These are phyloP conservation scores for Seira musarum DNA, from an alignment of 2,888 invertebrate genomes.

Conservation along the genomic window DNA sequence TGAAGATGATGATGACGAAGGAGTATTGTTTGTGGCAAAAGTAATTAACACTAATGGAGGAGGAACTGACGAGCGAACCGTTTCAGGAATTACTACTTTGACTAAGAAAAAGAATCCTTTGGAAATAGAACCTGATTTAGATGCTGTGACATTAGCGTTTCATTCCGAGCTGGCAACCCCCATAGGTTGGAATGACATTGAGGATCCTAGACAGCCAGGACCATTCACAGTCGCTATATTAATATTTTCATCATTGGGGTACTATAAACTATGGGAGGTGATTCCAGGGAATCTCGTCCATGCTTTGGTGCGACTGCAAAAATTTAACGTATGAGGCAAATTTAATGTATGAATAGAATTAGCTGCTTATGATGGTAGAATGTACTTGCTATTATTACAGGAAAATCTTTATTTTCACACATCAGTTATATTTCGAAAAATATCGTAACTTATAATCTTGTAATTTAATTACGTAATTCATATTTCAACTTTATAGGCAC, in stretches of 20 bases:
- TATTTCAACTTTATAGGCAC: constrained; percentile 48
- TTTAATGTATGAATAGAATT: not conserved
- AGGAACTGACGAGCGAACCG: not conserved
- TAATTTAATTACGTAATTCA: not conserved
- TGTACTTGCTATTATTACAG: too few species aligned
- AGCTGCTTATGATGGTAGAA: too few species aligned
- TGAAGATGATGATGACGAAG: not conserved
- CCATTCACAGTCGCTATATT: constrained; percentile 65
- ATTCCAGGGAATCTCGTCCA: constrained; percentile 67
- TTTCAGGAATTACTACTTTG: not conserved
- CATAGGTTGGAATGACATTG: constrained; percentile 68
- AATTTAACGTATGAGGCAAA: constrained; percentile 64
- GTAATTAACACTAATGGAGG: not conserved
- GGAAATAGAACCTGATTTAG: constrained; percentile 52
- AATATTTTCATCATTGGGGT: constrained; percentile 64
- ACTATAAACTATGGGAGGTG: constrained; percentile 67
- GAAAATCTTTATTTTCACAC: too few species aligned
- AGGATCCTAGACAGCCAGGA: constrained; percentile 66
- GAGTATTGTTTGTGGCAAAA: constrained; percentile 1
- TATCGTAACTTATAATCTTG: not conserved
- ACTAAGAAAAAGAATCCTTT: constrained; percentile 23
- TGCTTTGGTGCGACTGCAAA: constrained; percentile 67
- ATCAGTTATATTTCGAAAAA: constrained; percentile 11
- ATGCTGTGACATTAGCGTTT: constrained; percentile 66
- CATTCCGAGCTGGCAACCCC: constrained; percentile 67